phyloP scores from a whole-genome alignment of 2,797 vertebrate genomes.

The Taenioides sp. region DNA sequence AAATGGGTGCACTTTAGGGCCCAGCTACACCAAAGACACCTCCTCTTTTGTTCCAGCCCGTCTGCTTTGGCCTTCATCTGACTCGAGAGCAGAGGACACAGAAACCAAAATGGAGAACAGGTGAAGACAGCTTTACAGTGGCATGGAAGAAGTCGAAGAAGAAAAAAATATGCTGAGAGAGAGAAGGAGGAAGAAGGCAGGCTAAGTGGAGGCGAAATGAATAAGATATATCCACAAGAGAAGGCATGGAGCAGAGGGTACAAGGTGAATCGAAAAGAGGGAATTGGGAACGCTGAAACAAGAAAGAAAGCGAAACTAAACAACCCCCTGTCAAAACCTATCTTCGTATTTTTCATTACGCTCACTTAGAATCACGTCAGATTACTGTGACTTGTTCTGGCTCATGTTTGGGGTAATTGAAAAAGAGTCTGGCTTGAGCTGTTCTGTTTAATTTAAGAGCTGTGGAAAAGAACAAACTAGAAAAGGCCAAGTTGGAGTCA shows the following conservation, averaged over 20 bases:
- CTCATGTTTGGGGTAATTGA: constrained; percentile 1
- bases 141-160: neutral
- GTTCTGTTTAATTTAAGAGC: constrained; percentile 12
- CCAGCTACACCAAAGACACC: constrained; percentile 27
- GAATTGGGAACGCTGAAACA: neutral
- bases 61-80: constrained; percentile 34
- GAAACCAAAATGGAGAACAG: neutral
- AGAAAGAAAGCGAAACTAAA: neutral
- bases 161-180: neutral
- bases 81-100: constrained; percentile 17
- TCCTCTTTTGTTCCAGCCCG: constrained; percentile 26
- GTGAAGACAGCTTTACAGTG: neutral
- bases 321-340: neutral
- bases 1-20: constrained; percentile 47
- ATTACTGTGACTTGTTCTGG: constrained; percentile 20
- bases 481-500: constrained; percentile 45
- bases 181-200: neutral
- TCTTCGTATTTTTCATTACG: constrained; percentile 34
- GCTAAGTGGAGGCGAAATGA: neutral
- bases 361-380: constrained; percentile 31
- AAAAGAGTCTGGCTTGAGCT: constrained; percentile 8
- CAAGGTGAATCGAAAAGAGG: constrained; percentile 16
- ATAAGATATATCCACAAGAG: constrained; percentile 6
- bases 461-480: constrained; percentile 12
- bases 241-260: neutral